Conservation (phyloP, 2,888 invertebrate species). For the Drosophila atroscutellata region DNA sequence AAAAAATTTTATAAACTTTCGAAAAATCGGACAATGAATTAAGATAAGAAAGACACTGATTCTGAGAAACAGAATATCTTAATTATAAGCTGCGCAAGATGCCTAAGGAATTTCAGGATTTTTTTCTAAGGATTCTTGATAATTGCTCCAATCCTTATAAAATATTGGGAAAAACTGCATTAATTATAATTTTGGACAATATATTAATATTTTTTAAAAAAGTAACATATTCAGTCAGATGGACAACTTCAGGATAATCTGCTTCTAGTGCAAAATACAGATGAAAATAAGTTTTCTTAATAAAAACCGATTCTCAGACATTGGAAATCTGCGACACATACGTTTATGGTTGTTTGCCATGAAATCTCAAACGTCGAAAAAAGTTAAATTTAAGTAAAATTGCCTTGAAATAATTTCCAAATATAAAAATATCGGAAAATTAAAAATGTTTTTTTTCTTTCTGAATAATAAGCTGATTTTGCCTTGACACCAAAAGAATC, state of each 20-base stretch:
- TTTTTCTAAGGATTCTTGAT: background rate
- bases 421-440: background rate
- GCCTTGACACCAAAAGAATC: background rate
- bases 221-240: background rate
- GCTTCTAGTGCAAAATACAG: too few relatives aligned
- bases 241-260: background rate
- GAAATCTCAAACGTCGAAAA: background rate
- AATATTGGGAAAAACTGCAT: background rate
- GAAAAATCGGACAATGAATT: background rate
- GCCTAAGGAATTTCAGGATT: fast-evolving
- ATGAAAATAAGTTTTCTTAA: too few relatives aligned
- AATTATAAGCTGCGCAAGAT: fast-evolving
- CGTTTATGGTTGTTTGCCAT: fast-evolving
- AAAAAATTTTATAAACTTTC: fast-evolving
- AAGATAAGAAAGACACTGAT: background rate
- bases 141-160: fast-evolving
- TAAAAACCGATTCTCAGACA: background rate
- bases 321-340: background rate
- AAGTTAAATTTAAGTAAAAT: too few relatives aligned
- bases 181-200: background rate
- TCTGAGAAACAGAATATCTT: background rate
- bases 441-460: background rate
- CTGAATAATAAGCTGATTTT: background rate
- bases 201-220: background rate
- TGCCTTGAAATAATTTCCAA: background rate